Evolutionary conservation across 2,113 vertebrate genomes (phyloP).

Genomic region (Buteo buteo): DNA sequence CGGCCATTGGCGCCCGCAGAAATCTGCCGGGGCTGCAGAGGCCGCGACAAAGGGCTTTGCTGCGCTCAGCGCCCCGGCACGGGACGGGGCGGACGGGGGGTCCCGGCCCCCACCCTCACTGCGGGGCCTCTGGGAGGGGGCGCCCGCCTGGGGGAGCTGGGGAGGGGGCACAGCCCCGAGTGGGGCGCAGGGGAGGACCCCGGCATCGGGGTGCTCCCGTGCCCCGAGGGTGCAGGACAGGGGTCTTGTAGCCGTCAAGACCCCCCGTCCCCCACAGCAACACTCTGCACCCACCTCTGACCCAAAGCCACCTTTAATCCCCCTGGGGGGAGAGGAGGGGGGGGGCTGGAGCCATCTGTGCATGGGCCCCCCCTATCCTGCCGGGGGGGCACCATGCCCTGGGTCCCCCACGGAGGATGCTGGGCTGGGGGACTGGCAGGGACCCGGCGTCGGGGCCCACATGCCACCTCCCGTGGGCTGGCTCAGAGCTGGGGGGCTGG

Average conservation of each 20-base stretch:
- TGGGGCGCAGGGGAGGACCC: not conserved
- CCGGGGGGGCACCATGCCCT: too few relatives aligned
- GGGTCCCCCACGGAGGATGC: too few relatives aligned
- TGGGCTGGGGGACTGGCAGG: too few relatives aligned
- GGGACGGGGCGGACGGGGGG: not conserved
- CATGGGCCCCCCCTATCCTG: not conserved
- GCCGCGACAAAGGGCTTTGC: constrained; percentile 36
- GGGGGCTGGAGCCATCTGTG: not conserved
- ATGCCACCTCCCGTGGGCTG: too few relatives aligned
- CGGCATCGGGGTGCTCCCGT: rapidly evolving
- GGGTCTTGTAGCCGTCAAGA: not conserved
- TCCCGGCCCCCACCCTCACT: not conserved
- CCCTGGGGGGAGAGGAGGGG: not conserved
- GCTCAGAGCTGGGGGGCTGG: too few relatives aligned
- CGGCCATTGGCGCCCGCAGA: not conserved
- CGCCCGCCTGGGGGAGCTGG: not conserved
- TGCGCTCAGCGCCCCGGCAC: constrained; percentile 49
- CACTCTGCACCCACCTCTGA: not conserved
- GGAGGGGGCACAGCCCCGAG: too few relatives aligned
- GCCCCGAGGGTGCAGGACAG: rapidly evolving
- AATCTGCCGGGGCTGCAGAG: constrained; percentile 54
- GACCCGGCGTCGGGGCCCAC: too few relatives aligned
- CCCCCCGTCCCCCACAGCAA: not conserved
- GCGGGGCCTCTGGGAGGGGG: not conserved
- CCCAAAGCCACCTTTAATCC: not conserved